Evolutionary conservation across 2,113 vertebrate genomes (phyloP).

Genomic region (pig (Sus scrofa)): T2T-Sscrofa CM000822.6:63421501-63422000

Average conservation of each 20-base stretch:
- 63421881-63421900: not conserved
- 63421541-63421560: not conserved
- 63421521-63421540: not conserved
- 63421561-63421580: not conserved
- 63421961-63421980: not conserved
- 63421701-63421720: not conserved
- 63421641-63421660: not conserved
- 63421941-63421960: not conserved
- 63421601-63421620: not conserved
- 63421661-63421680: not conserved
- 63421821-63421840: not conserved
- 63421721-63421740: not conserved
- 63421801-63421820: not conserved
- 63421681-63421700: not conserved
- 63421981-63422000: fast-evolving
- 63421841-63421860: not conserved
- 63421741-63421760: not conserved
- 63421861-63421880: not conserved
- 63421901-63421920: not conserved
- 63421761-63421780: not conserved
- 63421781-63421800: not conserved
- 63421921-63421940: not conserved
- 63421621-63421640: not conserved
- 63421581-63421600: not conserved
- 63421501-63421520: not conserved